Evolutionary conservation across 2,797 vertebrate species (phyloP).

Genomic region (Typhlichthys eigenmanni): DNA sequence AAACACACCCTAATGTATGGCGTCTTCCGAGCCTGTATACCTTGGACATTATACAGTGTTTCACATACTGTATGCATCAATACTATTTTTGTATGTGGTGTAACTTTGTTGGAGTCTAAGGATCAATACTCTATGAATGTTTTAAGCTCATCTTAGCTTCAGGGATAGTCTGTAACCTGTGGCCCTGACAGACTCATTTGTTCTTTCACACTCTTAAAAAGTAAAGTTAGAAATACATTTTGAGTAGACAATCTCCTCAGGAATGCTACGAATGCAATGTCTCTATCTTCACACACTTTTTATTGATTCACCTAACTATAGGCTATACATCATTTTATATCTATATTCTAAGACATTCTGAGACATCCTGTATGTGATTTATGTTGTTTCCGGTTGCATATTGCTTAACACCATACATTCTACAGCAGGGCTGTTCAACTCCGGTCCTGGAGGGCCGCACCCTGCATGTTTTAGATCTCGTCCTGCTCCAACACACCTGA

Average conservation of each 20-base stretch:
- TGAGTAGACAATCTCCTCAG: neutral
- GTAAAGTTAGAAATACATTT: neutral
- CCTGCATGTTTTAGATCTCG: too few species aligned
- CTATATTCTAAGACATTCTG: too few species aligned
- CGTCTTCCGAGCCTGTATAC: constrained; percentile 40
- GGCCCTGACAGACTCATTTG: constrained; percentile 57
- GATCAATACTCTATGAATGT: constrained; percentile 82
- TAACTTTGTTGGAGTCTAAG: constrained; percentile 62
- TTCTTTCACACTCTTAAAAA: constrained; percentile 20
- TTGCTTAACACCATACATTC: too few species aligned
- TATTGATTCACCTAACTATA: too few species aligned
- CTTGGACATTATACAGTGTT: constrained; percentile 47
- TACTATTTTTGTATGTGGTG: constrained; percentile 52
- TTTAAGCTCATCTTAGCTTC: constrained; percentile 65
- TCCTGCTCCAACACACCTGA: too few species aligned
- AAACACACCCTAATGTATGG: neutral
- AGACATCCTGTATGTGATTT: too few species aligned
- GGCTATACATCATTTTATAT: too few species aligned
- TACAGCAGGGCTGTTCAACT: too few species aligned
- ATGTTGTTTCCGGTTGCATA: too few species aligned
- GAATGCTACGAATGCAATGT: too few species aligned
- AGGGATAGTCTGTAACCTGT: constrained; percentile 49
- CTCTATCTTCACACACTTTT: too few species aligned
- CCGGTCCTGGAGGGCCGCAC: too few species aligned
- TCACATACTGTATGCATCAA: constrained; percentile 51